Percentiles rank a stretch among this genome's conserved stretches.
Conservation (phyloP, 2,888 invertebrate genomes). For the Noctua fimbriata region DNA sequence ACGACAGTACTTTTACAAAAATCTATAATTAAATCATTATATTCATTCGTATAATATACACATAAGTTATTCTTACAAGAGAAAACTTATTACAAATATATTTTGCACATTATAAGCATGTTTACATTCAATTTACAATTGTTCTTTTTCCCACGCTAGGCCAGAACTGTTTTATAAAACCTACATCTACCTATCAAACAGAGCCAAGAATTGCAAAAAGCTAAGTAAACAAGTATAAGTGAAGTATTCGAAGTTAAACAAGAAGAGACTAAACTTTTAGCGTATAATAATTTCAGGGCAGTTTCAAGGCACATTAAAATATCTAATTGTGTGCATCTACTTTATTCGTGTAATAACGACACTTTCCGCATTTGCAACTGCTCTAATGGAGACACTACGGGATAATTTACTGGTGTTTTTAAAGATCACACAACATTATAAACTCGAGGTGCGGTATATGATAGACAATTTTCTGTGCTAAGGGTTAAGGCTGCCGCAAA, state of each 20-base stretch:
- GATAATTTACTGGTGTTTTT: background rate
- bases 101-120: slow-evolving; percentile 37
- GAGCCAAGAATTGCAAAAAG: slow-evolving; percentile 19
- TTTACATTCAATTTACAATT: slow-evolving; percentile 46
- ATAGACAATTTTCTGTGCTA: background rate
- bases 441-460: background rate
- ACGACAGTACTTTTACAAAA: slow-evolving; percentile 46
- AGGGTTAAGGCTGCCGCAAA: background rate
- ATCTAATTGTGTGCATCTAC: slow-evolving; percentile 20
- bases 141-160: slow-evolving; percentile 12
- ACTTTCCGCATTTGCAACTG: background rate
- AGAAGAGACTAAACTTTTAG: background rate
- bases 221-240: slow-evolving; percentile 49
- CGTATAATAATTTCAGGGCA: slow-evolving; percentile 28
- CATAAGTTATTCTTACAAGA: slow-evolving; percentile 31
- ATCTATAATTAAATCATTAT: slow-evolving; percentile 39
- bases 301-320: slow-evolving; percentile 30
- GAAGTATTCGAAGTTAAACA: slow-evolving; percentile 19
- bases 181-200: slow-evolving; percentile 22
- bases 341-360: slow-evolving; percentile 19
- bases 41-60: slow-evolving; percentile 34
- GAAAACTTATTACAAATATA: slow-evolving; percentile 26
- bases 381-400: background rate
- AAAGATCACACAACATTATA: background rate
- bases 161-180: slow-evolving; percentile 21